Base-by-base conservation (phyloP, 2,888 invertebrate species). In the Willowsia nigromaculata region DNA sequence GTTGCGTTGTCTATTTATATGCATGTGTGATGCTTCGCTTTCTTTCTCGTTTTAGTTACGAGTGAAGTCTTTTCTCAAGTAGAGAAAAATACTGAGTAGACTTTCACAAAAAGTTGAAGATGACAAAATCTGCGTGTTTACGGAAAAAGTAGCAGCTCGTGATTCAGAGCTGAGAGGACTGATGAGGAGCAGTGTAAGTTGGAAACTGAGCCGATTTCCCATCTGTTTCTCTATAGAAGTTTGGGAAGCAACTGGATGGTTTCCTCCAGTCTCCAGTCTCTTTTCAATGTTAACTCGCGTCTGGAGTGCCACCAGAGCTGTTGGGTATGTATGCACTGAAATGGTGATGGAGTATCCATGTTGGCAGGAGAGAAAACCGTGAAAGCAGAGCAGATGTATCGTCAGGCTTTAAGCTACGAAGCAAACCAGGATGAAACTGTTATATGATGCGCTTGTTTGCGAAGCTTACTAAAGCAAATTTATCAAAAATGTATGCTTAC, bases 171-270 rank as follows among this genome's bases (percentile, higher is more conserved):
- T 50, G 62, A 33, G 43, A 43, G n/a, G n/a, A 78, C 40, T 50
- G 81, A 74, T 59, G 87, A 87, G 81, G 68, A 81, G 88, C 43
- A 76, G 33, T 81, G 86, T 87, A 33, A 27, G 82, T 82, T 88
- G 78, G 62, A 88, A 88, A 88, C 83, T 89, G 89, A 89, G 89
- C 85, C 89, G 80, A 89, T 89, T 85, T 76, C 85, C 85, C 85
- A 89, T 89, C 53, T 89, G 84, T 80, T 84, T 71, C 43, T 40
- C 80, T 30, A 59, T 56, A 89, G 84, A 89, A 76, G 78, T 85
- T 84, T 18, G 13, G 62, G 74, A 56, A 84, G 85, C 80, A 89
- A 89, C 89, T 89, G 84, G 59, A 80, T 85, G 68, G 65, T 76
- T 84, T 84, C n/a, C 59, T 78, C 78, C 27, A 15, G 53, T 68